Evolutionary conservation across 2,797 vertebrate genomes (phyloP).

Genomic region (Monodelphis domestica): DNA sequence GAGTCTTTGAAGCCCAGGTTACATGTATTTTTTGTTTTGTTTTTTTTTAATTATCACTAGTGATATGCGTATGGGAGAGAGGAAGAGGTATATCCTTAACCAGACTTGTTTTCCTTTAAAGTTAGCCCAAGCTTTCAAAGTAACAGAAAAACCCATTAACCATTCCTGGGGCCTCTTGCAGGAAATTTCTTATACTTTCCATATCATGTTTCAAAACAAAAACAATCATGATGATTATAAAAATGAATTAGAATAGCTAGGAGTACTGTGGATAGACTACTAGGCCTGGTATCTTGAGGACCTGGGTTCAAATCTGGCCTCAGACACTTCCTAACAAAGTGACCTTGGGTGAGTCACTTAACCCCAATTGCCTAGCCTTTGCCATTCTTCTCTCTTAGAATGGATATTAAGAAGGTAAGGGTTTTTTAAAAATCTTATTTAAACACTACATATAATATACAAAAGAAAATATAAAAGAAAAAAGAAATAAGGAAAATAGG

Average conservation of each 20-base stretch:
- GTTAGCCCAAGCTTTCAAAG: background rate
- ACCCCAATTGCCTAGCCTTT: too few relatives aligned
- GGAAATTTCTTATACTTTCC: background rate
- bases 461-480: background rate
- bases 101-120: background rate
- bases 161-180: background rate
- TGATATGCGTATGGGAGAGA: conserved; percentile 1
- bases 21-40: background rate
- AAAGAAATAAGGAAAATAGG: conserved; percentile 17
- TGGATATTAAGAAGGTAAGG: too few relatives aligned
- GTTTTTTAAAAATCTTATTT: too few relatives aligned
- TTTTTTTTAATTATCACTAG: background rate
- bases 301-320: too few relatives aligned
- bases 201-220: background rate
- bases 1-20: background rate
- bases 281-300: too few relatives aligned
- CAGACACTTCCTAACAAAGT: too few relatives aligned
- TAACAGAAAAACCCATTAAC: background rate
- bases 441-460: conserved; percentile 6
- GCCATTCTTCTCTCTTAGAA: too few relatives aligned
- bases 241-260: too few relatives aligned
- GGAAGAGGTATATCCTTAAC: background rate
- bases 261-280: too few relatives aligned
- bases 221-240: background rate
- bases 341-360: too few relatives aligned